Evolutionary conservation across 1,140 invertebrate species (phyloP), one percentile per base, ranked within the genome.

Genomic region (Nasonia vitripennis): DNA sequence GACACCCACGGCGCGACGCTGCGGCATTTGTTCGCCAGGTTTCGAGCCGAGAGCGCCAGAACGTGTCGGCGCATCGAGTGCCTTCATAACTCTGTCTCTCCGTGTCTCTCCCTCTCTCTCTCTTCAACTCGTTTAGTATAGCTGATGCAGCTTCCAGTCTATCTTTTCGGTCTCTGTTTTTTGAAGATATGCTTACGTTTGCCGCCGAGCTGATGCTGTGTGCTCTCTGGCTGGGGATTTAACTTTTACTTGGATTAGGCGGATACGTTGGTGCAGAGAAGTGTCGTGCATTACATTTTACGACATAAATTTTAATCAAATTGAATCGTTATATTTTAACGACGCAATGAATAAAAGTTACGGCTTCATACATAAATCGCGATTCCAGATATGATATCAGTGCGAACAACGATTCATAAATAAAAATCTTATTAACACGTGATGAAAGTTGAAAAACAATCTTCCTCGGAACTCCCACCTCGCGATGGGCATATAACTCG

Each of bases 11-110:
- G 55, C 27, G 74, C 73, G 48, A 20, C 14, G 12, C 55, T 34
- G n/a, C 5, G 10, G 51, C 73, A 68, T 83, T 83, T 78, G 74
- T 68, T 9, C 23, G 27, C 62, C 62, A 78, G 83, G 68, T 78
- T 70, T 78, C 62, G 62, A 31, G 73, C 51, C 41, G 37, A 45
- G 12, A 45, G 51, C 68, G n/a, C 45, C 41, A 0, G 37, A 68
- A 85, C 84, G 84, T 85, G 84, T 51, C 78, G 70, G 17, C 27
- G 84, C 84, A 85, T 85, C 48, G n/a, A 77, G 45, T 62, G n/a
- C 67, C 27, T 73, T 34, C 41, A 6, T 41, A n/a, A 48, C 12
- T 6, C 37, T 20, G 51, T 20, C 23, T 27, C 31, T 68, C 10
- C 62, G 9, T 34, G 20, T 79, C 55, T 62, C 55, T 62, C 75